Evolutionary conservation across 2,888 invertebrate species (phyloP), one percentile per base, ranked within the genome.

Genomic region (Charanyca ferruginea): DNA sequence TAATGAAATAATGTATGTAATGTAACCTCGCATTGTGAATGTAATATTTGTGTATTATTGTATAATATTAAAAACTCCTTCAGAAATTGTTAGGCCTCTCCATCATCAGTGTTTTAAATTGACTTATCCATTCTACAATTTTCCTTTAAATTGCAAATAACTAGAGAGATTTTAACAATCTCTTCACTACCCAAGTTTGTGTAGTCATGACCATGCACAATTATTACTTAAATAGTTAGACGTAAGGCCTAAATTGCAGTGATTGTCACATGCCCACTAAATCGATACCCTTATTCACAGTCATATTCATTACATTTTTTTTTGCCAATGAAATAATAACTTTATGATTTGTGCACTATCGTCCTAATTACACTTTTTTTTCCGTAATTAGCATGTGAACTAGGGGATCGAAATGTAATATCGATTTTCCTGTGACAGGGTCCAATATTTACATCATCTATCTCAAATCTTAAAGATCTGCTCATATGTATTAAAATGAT

Each of bases 381-480:
- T n/a, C n/a, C n/a, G n/a, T n/a, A n/a, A n/a, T n/a, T n/a, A n/a
- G n/a, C n/a, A n/a, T n/a, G n/a, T n/a, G n/a, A n/a, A n/a, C n/a
- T 28, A 28, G 28, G 7, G 28, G 7, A 28, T 28, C 7, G 16
- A 13, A 38, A 38, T 38, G 32, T 32, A 38, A 38, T 11, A 48
- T 49, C 5, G 4, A 28, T 1, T 66, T 48, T 65, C 11, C 11
- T 66, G 18, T 18, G 11, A 32, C 38, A 45, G 49, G 76, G 70
- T 54, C 54, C 25, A 35, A 8, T 25, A 22, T 57, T 41, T 41
- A 11, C 13, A 41, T 23, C n/a, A 20, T 45, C 18, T 53, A 49
- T 76, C 44, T 71, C 20, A 58, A 51, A 79, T 76, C 41, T 71
- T n/a, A 58, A 51, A 82, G 83, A 74, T 77, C 80, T 82, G 73